Conservation (phyloP, 2,797 vertebrate genomes). For the Scolopax bukidnonensis region DNA sequence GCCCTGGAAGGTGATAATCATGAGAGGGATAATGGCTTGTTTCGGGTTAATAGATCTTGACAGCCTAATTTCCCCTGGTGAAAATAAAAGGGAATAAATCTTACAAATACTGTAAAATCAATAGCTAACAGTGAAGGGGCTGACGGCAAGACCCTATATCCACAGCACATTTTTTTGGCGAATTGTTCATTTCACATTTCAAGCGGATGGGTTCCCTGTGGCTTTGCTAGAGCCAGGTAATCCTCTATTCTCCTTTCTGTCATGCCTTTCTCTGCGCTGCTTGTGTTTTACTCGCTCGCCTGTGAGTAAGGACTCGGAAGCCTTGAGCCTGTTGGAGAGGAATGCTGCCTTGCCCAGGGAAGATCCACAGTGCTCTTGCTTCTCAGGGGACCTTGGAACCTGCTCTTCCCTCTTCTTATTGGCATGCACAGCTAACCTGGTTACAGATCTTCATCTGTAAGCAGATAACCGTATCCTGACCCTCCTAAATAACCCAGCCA, state of each 20-base stretch:
- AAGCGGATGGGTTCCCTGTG: background rate
- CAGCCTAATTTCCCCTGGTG: constrained; percentile 73
- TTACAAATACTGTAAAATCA: constrained; percentile 74
- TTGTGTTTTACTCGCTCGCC: background rate
- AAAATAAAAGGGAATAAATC: constrained; percentile 74
- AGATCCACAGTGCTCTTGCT: background rate
- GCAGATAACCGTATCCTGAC: background rate
- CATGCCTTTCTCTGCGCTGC: background rate
- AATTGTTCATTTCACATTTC: constrained; percentile 50
- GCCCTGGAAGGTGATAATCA: constrained; percentile 21
- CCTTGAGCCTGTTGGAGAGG: background rate
- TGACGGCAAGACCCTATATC: constrained; percentile 55
- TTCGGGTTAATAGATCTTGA: constrained; percentile 71
- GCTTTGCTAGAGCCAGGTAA: constrained; percentile 31
- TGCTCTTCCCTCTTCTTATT: background rate
- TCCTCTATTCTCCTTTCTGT: background rate
- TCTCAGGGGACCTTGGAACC: background rate
- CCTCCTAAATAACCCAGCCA: background rate
- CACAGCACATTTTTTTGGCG: background rate
- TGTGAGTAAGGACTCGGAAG: background rate
- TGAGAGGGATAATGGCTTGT: constrained; percentile 69
- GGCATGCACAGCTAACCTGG: background rate
- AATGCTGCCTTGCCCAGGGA: background rate
- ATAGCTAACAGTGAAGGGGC: constrained; percentile 64
- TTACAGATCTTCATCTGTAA: background rate